A percentile compares a stretch with the other conserved stretches of the same genome.
phyloP scores from a whole-genome alignment of 2,113 vertebrate genomes.

The Falco punctatus region DNA sequence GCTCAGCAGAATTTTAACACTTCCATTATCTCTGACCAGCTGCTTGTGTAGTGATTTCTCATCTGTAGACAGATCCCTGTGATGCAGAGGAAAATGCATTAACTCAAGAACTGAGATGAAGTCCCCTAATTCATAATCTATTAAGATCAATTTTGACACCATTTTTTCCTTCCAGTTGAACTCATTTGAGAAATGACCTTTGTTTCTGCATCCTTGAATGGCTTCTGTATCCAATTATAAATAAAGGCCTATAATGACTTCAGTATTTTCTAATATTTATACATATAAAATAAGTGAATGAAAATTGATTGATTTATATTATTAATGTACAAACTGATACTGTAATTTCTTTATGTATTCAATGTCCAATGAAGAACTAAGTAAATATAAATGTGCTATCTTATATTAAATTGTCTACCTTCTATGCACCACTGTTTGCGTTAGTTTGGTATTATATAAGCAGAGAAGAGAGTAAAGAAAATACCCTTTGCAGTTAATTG shows the following conservation, averaged over 20 bases:
- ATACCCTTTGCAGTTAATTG: neutral
- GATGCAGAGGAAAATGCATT: neutral
- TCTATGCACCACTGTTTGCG: neutral
- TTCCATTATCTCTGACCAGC: neutral
- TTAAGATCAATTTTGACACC: neutral
- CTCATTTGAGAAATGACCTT: neutral
- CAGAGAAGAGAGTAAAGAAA: neutral
- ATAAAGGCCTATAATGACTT: neutral
- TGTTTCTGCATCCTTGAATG: neutral
- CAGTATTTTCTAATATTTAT: neutral
- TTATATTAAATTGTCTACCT: neutral
- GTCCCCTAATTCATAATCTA: neutral
- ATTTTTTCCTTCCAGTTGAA: neutral
- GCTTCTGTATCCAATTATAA: neutral
- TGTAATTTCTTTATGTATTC: neutral
- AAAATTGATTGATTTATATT: neutral
- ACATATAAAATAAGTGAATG: neutral
- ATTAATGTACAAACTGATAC: neutral
- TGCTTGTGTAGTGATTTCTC: neutral
- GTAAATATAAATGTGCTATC: neutral
- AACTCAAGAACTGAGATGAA: neutral
- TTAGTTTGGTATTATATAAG: neutral
- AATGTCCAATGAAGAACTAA: neutral
- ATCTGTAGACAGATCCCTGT: neutral
- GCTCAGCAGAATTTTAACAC: neutral